phyloP scores from a whole-genome alignment of 2,888 invertebrate species.

The Ariolimax columbianus region DNA sequence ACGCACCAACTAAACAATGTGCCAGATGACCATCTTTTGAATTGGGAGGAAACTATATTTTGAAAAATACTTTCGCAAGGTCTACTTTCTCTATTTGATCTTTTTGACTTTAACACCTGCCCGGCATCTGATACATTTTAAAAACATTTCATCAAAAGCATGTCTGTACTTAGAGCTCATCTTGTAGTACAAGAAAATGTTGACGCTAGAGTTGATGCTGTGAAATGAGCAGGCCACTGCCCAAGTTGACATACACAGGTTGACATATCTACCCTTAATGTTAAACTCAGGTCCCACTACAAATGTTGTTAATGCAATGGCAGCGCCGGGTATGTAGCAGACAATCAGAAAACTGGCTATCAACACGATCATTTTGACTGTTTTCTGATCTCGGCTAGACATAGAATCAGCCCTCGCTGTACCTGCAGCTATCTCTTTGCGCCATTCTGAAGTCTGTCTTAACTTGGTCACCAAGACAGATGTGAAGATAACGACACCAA shows the following conservation, averaged over 20 bases:
- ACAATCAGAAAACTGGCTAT: constrained; percentile 14
- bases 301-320: constrained; percentile 8
- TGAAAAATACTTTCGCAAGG: too few species aligned
- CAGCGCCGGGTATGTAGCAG: constrained; percentile 16
- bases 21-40: too few species aligned
- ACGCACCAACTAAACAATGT: too few species aligned
- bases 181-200: constrained; percentile 11
- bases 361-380: constrained; percentile 2
- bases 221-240: constrained; percentile 7
- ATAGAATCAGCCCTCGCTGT: neutral
- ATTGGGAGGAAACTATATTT: too few species aligned
- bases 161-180: constrained; percentile 30
- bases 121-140: neutral
- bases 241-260: constrained; percentile 20
- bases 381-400: constrained; percentile 14
- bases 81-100: too few species aligned
- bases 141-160: neutral
- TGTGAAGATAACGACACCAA: constrained; percentile 5
- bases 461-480: neutral
- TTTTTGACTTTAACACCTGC: neutral
- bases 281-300: constrained; percentile 22
- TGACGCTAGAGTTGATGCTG: constrained; percentile 11
- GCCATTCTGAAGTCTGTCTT: constrained; percentile 1
- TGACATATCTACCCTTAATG: constrained; percentile 22
- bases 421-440: neutral